Percentiles rank a stretch among this genome's conserved stretches.
Evolutionary conservation across 2,797 vertebrate species (phyloP).

Genomic region (Gallirallus australis): DNA sequence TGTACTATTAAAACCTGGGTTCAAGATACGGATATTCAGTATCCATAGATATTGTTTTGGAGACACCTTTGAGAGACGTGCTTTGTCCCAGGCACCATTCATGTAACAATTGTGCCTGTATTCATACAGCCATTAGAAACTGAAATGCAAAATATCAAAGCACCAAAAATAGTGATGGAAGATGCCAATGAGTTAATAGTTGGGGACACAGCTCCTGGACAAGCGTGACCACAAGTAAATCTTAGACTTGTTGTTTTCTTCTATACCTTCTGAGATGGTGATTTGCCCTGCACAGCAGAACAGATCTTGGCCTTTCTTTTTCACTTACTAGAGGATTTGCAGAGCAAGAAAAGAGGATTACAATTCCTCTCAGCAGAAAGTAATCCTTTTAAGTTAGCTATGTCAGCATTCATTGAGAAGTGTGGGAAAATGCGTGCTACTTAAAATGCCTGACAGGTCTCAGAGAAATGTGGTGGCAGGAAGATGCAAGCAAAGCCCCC

Average conservation of each 20-base stretch:
- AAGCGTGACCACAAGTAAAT: constrained; percentile 66
- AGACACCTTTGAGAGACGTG: not conserved
- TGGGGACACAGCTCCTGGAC: constrained; percentile 39
- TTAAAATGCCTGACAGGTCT: constrained; percentile 66
- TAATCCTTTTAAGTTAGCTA: constrained; percentile 70
- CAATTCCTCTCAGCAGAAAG: constrained; percentile 53
- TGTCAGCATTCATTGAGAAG: constrained; percentile 70
- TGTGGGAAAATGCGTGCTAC: constrained; percentile 56
- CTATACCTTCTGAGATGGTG: constrained; percentile 53
- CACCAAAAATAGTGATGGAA: constrained; percentile 39
- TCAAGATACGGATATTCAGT: not conserved
- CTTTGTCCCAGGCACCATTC: constrained; percentile 24
- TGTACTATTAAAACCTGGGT: not conserved
- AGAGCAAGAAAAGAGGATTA: constrained; percentile 74
- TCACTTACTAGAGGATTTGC: constrained; percentile 59
- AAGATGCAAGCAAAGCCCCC: constrained; percentile 39
- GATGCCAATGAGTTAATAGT: constrained; percentile 49
- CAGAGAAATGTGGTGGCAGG: constrained; percentile 52
- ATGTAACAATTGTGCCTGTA: not conserved
- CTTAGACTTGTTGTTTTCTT: constrained; percentile 52
- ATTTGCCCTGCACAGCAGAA: constrained; percentile 55
- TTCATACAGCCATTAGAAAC: constrained; percentile 42
- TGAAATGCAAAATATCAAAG: constrained; percentile 42
- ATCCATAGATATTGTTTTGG: not conserved
- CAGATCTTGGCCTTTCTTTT: constrained; percentile 54